Conservation (phyloP, 2,888 invertebrate genomes). For the Dysmachus trigonus region DNA sequence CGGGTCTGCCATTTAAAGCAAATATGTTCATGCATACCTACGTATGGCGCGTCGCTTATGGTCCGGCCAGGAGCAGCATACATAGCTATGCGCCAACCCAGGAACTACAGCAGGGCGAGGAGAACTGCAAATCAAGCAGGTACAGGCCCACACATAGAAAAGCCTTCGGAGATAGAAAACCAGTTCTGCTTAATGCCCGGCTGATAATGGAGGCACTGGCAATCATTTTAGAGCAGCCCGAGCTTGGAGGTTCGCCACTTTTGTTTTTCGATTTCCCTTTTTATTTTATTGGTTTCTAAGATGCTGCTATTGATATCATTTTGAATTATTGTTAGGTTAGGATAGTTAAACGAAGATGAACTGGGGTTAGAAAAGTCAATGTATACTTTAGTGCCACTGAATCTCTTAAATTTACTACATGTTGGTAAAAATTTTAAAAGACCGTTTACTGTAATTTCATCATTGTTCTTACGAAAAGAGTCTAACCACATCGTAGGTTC, state of each 20-base stretch:
- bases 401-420: no score
- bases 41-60: neutral
- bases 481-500: neutral
- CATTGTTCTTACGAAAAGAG: neutral
- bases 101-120: neutral
- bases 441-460: neutral
- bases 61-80: neutral
- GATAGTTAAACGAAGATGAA: neutral
- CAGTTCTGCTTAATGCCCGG: neutral
- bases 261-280: neutral
- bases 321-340: neutral
- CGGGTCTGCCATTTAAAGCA: neutral
- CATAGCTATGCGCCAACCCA: neutral
- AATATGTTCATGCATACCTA: neutral
- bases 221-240: neutral
- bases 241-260: neutral
- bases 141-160: neutral
- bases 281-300: neutral
- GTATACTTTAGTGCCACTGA: neutral
- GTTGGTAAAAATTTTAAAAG: no score
- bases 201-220: neutral
- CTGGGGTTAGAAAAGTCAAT: neutral
- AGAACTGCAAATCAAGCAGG: neutral
- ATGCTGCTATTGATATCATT: neutral
- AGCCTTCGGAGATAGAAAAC: neutral